A percentile compares a stretch with the other conserved stretches of the same genome.
These are phyloP conservation scores for Bugulina stolonifera DNA, from an alignment of 2,888 invertebrate genomes.

Conservation along the genomic window DNA sequence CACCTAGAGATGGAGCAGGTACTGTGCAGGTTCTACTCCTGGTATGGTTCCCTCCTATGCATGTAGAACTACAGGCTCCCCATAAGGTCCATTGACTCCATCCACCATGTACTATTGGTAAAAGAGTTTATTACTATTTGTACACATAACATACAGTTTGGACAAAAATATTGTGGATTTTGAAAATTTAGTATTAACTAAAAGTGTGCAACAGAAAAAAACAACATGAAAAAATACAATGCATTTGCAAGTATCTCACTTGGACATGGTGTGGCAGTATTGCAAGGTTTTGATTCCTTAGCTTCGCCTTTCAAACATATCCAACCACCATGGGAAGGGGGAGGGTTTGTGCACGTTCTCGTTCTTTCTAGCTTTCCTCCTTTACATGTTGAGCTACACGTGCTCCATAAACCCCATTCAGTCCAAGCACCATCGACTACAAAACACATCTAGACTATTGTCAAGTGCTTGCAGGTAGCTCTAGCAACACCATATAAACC, in stretches of 20 bases:
- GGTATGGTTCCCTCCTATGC: not conserved
- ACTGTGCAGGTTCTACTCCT: not conserved
- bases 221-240: too few species aligned
- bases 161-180: too few species aligned
- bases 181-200: too few species aligned
- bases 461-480: too few species aligned
- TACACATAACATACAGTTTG: too few species aligned
- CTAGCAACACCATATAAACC: too few species aligned
- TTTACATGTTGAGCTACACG: not conserved
- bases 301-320: not conserved
- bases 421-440: conserved; percentile 6
- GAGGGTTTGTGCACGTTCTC: not conserved
- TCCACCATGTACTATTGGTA: not conserved
- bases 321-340: not conserved
- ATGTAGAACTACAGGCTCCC: not conserved
- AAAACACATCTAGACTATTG: too few species aligned
- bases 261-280: not conserved
- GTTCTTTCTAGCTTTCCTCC: not conserved
- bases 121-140: not conserved
- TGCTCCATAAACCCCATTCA: conserved; percentile 14
- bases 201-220: too few species aligned
- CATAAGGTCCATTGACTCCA: not conserved
- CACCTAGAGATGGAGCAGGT: not conserved
- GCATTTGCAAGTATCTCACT: conserved; percentile 4
- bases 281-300: not conserved